Evolutionary conservation across 2,797 vertebrate species (phyloP).

Genomic region (Coracias cyanogaster): DNA sequence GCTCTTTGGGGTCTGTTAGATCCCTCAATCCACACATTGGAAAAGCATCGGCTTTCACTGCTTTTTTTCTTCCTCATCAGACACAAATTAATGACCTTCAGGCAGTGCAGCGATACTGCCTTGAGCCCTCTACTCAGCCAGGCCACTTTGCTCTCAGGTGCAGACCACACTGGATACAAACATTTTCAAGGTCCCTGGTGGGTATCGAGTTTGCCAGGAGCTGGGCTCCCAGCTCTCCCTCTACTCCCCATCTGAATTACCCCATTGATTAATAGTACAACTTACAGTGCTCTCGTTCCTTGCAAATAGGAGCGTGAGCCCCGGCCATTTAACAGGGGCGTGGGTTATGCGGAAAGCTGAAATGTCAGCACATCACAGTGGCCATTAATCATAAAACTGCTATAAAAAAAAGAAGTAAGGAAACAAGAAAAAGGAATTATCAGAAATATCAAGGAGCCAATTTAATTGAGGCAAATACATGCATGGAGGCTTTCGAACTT

Average conservation of each 20-base stretch:
- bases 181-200: conserved; percentile 27
- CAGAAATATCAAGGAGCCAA: conserved; percentile 43
- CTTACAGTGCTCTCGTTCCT: neutral
- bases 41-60: conserved; percentile 73
- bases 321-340: conserved; percentile 4
- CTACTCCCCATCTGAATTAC: conserved; percentile 17
- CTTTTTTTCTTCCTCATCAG: conserved; percentile 48
- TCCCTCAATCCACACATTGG: conserved; percentile 60
- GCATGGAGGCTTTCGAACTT: conserved; percentile 34
- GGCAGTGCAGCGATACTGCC: conserved; percentile 24
- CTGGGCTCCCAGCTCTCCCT: neutral
- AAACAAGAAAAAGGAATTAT: conserved; percentile 50
- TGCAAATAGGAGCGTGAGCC: neutral
- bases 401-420: neutral
- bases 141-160: conserved; percentile 20
- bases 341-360: conserved; percentile 32
- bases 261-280: conserved; percentile 51
- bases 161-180: conserved; percentile 10
- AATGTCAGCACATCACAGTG: conserved; percentile 50
- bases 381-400: conserved; percentile 62
- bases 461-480: conserved; percentile 53
- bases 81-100: conserved; percentile 72
- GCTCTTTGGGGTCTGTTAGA: conserved; percentile 68
- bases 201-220: conserved; percentile 42
- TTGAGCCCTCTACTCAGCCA: neutral